A percentile compares a stretch with the other conserved stretches of the same genome.
phyloP scores from a whole-genome alignment of 2,888 invertebrate genomes.

The Orthosia gothica region DNA sequence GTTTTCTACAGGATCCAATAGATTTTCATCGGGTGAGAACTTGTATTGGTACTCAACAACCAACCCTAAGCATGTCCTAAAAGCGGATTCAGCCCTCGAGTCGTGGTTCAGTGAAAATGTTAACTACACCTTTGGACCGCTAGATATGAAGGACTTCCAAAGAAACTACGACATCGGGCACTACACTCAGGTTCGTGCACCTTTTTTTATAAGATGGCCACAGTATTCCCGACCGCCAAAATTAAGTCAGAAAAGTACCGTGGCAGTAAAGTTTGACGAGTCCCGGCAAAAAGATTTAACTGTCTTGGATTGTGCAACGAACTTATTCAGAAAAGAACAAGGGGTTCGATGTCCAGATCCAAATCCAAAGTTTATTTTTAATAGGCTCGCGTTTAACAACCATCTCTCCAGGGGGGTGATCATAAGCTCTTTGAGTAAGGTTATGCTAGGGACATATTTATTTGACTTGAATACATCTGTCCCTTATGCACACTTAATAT shows the following conservation, averaged over 20 bases:
- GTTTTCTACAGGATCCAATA: conserved; percentile 76
- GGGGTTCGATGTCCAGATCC: too few relatives aligned
- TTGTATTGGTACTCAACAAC: conserved; percentile 78
- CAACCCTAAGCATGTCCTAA: conserved; percentile 65
- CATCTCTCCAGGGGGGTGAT: too few relatives aligned
- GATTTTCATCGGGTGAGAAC: conserved; percentile 84
- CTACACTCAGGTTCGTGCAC: conserved; percentile 83
- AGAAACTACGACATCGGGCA: conserved; percentile 78
- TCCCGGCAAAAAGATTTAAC: too few relatives aligned
- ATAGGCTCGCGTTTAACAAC: too few relatives aligned
- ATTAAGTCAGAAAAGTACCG: not conserved
- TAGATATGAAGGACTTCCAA: conserved; percentile 73
- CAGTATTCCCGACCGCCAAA: not conserved
- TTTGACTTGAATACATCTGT: too few relatives aligned
- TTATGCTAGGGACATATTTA: too few relatives aligned
- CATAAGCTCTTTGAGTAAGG: too few relatives aligned
- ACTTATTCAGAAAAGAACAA: too few relatives aligned
- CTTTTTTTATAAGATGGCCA: not conserved
- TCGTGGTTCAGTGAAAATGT: conserved; percentile 83
- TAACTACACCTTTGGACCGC: conserved; percentile 74
- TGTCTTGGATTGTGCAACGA: too few relatives aligned
- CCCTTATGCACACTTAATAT: too few relatives aligned
- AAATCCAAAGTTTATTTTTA: too few relatives aligned
- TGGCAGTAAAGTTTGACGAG: not conserved
- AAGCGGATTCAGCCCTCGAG: conserved; percentile 70